Percentiles rank a stretch among this genome's conserved stretches.
Evolutionary conservation across 2,888 invertebrate species (phyloP).

Genomic region (Nomada ferruginata): DNA sequence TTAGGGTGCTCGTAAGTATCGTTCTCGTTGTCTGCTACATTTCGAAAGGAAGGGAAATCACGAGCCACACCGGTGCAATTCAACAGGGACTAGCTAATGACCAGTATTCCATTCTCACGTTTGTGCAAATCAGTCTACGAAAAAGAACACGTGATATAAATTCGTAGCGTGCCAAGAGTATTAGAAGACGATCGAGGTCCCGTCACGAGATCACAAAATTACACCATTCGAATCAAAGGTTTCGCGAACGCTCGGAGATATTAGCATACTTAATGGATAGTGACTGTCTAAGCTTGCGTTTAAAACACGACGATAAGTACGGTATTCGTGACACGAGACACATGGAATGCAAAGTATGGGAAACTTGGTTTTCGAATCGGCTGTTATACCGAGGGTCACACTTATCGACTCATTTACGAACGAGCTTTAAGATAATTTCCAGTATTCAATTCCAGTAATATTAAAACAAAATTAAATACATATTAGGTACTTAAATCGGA

Average conservation of each 20-base stretch:
- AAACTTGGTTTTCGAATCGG: slow-evolving; percentile 35
- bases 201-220: slow-evolving; percentile 2
- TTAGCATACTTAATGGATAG: slow-evolving; percentile 9
- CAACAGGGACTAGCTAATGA: background rate
- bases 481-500: no score
- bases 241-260: background rate
- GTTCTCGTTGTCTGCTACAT: background rate
- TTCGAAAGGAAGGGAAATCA: background rate
- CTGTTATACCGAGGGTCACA: slow-evolving; percentile 63
- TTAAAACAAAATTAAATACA: background rate
- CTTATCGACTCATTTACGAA: slow-evolving; percentile 67
- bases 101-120: background rate
- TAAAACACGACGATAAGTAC: slow-evolving; percentile 14
- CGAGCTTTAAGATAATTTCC: slow-evolving; percentile 1
- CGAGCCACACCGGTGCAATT: background rate
- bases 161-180: background rate
- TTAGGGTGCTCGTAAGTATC: background rate
- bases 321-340: no score
- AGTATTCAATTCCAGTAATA: background rate
- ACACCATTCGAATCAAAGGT: background rate
- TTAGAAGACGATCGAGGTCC: background rate
- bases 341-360: slow-evolving; percentile 10
- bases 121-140: background rate
- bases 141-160: background rate
- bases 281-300: background rate